Evolutionary conservation across 23 tunicate genomes (phyloP).

Genomic region (Aplidium turbinatum): DNA sequence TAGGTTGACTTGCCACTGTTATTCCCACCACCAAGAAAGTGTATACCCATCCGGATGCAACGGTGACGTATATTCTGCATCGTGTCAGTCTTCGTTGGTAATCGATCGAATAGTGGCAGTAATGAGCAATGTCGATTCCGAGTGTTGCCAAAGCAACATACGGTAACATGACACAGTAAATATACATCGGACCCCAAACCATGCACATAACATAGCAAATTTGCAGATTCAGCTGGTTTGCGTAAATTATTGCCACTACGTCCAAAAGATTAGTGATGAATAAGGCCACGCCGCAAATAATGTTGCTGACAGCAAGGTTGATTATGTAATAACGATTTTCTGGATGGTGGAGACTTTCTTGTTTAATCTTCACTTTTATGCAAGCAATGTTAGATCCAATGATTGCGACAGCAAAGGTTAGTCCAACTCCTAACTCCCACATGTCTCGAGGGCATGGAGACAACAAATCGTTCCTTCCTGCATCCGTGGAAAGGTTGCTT

Average conservation of each 20-base stretch:
- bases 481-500: no score
- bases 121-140: slow-evolving; percentile 72
- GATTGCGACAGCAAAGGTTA: slow-evolving; percentile 29
- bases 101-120: slow-evolving; percentile 74
- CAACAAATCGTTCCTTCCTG: no score
- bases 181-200: slow-evolving; percentile 45
- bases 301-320: slow-evolving; percentile 66
- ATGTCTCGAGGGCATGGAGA: slow-evolving; percentile 40
- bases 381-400: slow-evolving; percentile 44
- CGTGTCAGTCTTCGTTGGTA: slow-evolving; percentile 62
- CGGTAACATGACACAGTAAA: slow-evolving; percentile 56
- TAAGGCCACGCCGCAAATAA: slow-evolving; percentile 61
- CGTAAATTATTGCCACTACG: neutral
- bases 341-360: slow-evolving; percentile 39
- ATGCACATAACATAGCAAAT: slow-evolving; percentile 14
- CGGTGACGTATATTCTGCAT: slow-evolving; percentile 2
- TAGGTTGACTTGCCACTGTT: neutral
- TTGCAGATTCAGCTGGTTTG: neutral
- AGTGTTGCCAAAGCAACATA: slow-evolving; percentile 65
- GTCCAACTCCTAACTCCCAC: slow-evolving; percentile 31
- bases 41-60: slow-evolving; percentile 51
- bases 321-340: slow-evolving; percentile 56
- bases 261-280: slow-evolving; percentile 35
- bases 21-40: slow-evolving; percentile 35
- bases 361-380: slow-evolving; percentile 9